These are phyloP conservation scores for Polypedilum pembai DNA, from an alignment of 1,140 invertebrate genomes.

Conservation along the genomic window DNA sequence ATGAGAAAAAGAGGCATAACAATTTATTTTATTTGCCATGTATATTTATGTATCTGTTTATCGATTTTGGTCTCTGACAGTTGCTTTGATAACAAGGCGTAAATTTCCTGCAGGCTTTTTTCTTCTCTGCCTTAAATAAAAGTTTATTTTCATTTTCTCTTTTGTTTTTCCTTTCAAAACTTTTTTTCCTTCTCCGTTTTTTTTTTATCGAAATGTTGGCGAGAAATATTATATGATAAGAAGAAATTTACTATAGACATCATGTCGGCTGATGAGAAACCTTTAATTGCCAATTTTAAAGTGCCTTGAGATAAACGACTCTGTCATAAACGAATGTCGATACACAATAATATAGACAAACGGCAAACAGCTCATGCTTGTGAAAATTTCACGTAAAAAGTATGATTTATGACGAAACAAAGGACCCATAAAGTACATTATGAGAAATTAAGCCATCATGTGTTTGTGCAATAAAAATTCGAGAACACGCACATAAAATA, in stretches of 20 bases:
- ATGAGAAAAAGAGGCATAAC: no score
- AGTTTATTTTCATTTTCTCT: background rate
- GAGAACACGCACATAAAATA: background rate
- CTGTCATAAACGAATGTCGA: no score
- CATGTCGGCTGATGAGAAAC: no score
- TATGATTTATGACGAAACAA: constrained; percentile 7
- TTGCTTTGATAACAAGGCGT: background rate
- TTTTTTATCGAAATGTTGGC: background rate
- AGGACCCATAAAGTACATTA: background rate
- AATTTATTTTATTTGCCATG: background rate
- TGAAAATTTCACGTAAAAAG: background rate
- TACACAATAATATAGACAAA: no score
- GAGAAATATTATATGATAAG: no score
- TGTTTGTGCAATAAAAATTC: background rate
- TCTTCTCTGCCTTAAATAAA: background rate
- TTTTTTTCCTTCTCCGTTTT: background rate
- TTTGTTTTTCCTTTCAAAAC: background rate
- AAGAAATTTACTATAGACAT: no score
- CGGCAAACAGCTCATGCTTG: no score
- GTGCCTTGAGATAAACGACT: no score
- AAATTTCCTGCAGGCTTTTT: background rate
- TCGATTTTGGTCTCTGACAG: constrained; percentile 3
- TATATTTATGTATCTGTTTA: constrained; percentile 1
- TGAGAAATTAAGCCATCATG: constrained; percentile 6
- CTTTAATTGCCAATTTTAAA: no score